These are phyloP conservation scores for Leguminivora glycinivorella DNA, from an alignment of 1,140 invertebrate species.

Conservation along the genomic window DNA sequence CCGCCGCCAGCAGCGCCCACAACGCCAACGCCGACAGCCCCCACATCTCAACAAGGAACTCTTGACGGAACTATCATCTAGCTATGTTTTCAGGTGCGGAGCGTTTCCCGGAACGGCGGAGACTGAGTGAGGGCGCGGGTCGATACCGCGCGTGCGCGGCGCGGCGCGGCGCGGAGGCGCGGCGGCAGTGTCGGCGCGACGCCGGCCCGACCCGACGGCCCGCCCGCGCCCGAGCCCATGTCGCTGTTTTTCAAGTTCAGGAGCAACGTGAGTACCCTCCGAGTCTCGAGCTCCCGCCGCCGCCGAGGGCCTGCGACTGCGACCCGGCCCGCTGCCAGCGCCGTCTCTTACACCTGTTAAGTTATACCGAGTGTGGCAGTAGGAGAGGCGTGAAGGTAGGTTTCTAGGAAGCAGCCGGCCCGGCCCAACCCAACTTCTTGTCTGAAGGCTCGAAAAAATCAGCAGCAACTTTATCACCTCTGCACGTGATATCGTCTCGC, in stretches of 20 bases:
- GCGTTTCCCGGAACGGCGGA: slow-evolving; percentile 20
- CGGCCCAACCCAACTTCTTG: neutral
- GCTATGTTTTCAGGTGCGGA: neutral
- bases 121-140: slow-evolving; percentile 35
- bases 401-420: neutral
- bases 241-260: slow-evolving; percentile 63
- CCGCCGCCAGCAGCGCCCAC: slow-evolving; percentile 30
- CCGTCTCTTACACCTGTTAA: neutral
- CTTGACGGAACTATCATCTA: neutral
- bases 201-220: slow-evolving; percentile 38
- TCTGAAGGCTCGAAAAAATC: neutral
- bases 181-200: slow-evolving; percentile 53
- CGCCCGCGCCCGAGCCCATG: slow-evolving; percentile 39
- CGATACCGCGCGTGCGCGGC: slow-evolving; percentile 39
- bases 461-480: neutral
- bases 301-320: slow-evolving; percentile 13
- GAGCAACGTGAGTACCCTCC: slow-evolving; percentile 51
- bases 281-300: slow-evolving; percentile 35
- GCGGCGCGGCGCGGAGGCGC: slow-evolving; percentile 34
- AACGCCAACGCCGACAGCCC: slow-evolving; percentile 43
- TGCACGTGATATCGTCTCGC: neutral
- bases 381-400: neutral
- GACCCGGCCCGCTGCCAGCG: neutral
- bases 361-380: neutral
- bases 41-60: slow-evolving; percentile 40